Evolutionary conservation across 2,113 vertebrate species (phyloP).

Genomic region (Mormyrus lacerda): DNA sequence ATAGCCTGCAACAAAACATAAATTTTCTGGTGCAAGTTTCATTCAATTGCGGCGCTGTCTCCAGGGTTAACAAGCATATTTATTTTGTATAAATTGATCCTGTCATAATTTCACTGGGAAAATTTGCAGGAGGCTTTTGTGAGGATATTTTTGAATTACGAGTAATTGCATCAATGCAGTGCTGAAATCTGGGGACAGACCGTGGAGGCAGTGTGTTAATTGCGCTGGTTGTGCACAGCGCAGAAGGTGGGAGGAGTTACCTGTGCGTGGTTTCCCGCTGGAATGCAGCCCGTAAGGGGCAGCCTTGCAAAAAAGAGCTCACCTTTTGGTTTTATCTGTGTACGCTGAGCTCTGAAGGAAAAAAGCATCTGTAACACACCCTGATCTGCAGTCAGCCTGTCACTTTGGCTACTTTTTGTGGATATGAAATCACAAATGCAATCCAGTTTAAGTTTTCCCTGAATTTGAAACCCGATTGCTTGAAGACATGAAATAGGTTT

Average conservation of each 20-base stretch:
- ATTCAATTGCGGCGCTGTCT: background rate
- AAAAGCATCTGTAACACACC: background rate
- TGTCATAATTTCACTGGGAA: slow-evolving; percentile 13
- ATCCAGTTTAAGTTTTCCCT: background rate
- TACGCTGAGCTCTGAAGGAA: background rate
- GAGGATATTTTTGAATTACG: background rate
- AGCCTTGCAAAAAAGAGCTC: background rate
- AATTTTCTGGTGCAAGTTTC: background rate
- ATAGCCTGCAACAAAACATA: background rate
- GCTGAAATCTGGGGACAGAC: background rate
- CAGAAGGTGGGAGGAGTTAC: background rate
- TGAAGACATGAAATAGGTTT: background rate
- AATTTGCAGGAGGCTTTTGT: background rate
- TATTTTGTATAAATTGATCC: slow-evolving; percentile 2
- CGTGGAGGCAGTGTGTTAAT: background rate
- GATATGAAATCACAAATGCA: background rate
- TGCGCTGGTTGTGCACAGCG: background rate
- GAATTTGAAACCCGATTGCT: background rate
- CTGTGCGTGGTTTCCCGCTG: no score
- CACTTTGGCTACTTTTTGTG: background rate
- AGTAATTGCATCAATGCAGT: background rate
- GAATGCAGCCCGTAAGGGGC: background rate
- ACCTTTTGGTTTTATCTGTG: background rate
- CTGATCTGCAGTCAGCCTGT: background rate
- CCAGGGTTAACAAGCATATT: slow-evolving; percentile 7